phyloP scores from a whole-genome alignment of 2,888 invertebrate species.

The Lasioglossum calceatum region DNA sequence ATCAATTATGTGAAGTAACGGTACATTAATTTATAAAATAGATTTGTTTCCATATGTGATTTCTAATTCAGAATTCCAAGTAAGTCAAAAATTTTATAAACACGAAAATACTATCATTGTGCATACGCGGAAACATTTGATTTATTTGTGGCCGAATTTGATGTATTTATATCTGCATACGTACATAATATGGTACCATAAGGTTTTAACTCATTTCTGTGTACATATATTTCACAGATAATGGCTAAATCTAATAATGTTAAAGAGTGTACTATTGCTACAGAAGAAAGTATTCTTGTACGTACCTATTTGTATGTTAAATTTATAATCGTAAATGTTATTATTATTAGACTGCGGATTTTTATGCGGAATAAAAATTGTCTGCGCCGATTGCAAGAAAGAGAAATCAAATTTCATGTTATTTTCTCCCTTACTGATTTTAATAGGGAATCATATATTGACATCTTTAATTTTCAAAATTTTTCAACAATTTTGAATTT shows the following conservation, averaged over 20 bases:
- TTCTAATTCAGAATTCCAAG: not conserved
- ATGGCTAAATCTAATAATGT: slow-evolving; percentile 66
- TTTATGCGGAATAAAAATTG: no score
- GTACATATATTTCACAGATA: slow-evolving; percentile 56
- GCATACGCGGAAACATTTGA: not conserved
- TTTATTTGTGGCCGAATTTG: not conserved
- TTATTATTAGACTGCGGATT: no score
- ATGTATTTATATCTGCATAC: not conserved
- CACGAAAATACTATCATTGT: not conserved
- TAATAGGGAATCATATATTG: no score
- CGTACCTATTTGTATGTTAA: slow-evolving; percentile 53
- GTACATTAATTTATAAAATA: not conserved
- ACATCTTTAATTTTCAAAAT: no score
- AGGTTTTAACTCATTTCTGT: not conserved
- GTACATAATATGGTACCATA: not conserved
- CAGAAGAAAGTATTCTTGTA: slow-evolving; percentile 74
- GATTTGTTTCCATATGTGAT: not conserved
- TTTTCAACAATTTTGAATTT: no score
- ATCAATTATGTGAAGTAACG: not conserved
- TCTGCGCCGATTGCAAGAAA: no score
- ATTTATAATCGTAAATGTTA: slow-evolving; percentile 4
- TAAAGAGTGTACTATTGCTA: slow-evolving; percentile 61
- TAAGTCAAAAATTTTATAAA: not conserved
- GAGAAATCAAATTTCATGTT: no score
- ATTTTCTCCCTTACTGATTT: no score